A percentile compares a stretch with the other conserved stretches of the same genome.
These are phyloP conservation scores for Discoglossus pictus DNA, from an alignment of 2,797 vertebrate species.

Conservation along the genomic window DNA sequence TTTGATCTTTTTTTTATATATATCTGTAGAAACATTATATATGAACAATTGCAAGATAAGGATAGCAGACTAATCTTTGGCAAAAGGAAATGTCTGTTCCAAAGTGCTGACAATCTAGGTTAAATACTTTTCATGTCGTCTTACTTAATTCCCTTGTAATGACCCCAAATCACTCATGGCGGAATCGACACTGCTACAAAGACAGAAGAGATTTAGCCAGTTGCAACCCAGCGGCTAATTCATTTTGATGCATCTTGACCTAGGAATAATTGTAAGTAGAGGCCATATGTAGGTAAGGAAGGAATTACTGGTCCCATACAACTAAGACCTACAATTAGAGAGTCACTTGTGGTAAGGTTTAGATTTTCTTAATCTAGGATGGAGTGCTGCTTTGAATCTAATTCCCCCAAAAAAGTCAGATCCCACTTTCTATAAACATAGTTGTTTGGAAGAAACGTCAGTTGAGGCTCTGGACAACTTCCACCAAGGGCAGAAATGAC, in stretches of 20 bases:
- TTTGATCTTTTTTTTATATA: too few species aligned
- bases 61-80: too few species aligned
- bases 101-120: conserved; percentile 5
- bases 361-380: conserved; percentile 26
- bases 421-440: conserved; percentile 41
- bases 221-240: conserved; percentile 17
- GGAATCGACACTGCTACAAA: background rate
- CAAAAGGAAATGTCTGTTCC: background rate
- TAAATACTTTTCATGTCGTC: conserved; percentile 4
- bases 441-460: conserved; percentile 44
- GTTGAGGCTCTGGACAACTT: conserved; percentile 38
- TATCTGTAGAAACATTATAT: too few species aligned
- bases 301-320: background rate
- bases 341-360: conserved; percentile 25
- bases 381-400: conserved; percentile 41
- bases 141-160: conserved; percentile 20
- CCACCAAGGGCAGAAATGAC: conserved; percentile 25
- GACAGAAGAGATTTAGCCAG: background rate
- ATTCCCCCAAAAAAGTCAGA: conserved; percentile 36
- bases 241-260: conserved; percentile 2
- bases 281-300: conserved; percentile 17
- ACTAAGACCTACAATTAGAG: conserved; percentile 27
- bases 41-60: too few species aligned
- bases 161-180: conserved; percentile 18
- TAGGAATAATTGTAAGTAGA: conserved; percentile 7